Evolutionary conservation across 1,140 invertebrate genomes (phyloP), one percentile per base, ranked within the genome.

Genomic region (Euwallacea similis): DNA sequence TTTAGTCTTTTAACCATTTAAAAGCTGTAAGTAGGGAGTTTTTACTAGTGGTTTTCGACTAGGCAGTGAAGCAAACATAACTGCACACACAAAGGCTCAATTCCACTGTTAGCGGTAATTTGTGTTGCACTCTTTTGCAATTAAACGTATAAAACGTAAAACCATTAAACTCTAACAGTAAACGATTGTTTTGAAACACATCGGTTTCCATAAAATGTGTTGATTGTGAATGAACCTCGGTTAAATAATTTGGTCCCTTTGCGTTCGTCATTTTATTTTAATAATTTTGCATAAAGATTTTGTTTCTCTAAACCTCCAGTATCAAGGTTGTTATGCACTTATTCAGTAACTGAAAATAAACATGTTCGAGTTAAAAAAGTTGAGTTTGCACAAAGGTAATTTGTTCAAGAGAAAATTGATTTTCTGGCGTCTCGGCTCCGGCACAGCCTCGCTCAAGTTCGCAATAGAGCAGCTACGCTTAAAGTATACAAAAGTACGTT

Each of bases 151-250:
- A 50, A 50, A 50, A 50, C 46, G 46, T 13, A 50, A 50, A 50
- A 50, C 46, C 46, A 50, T 50, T 50, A 50, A 50, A 50, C 46
- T 50, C 13, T 50, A 50, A 50, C 46, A 50, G 46, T 50, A 50
- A 50, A 50, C 13, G 46, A 50, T 50, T 50, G 46, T 50, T 50
- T 50, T 50, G 46, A 50, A 50, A 50, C 13, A 13, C 9, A 50
- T 13, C 9, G 13, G 46, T 50, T 13, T 10, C 46, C 46, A 13
- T 13, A 13, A 50, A 50, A 50, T 50, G 13, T 50, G 21, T 33
- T 33, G 21, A 33, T 33, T 33, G 21, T 33, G 21, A 33, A 33
- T 33, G 21, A 33, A 33, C 21, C 21, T 33, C 21, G 21, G 21
- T 33, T 33, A 33, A 33, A 33, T 33, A 33, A 33, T 33, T 33